These are phyloP conservation scores for Alexandromys fortis DNA, from an alignment of 2,113 vertebrate species.

Conservation along the genomic window DNA sequence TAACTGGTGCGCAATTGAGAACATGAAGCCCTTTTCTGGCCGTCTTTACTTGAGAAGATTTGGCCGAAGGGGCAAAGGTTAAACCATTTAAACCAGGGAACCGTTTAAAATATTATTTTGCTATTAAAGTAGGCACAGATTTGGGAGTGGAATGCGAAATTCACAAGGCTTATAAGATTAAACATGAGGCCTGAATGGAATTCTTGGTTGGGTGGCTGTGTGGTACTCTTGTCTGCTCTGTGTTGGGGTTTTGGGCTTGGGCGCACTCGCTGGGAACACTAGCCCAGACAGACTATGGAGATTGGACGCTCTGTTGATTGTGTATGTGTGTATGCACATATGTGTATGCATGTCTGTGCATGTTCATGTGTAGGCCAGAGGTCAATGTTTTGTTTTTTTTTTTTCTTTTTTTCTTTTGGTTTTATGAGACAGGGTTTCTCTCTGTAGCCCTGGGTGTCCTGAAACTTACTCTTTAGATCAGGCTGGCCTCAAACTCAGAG, in stretches of 20 bases:
- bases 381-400: background rate
- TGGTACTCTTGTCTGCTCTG: background rate
- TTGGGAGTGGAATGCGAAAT: background rate
- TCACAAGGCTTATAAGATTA: background rate
- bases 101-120: constrained; percentile 53
- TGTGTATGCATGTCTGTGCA: background rate
- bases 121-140: background rate
- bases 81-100: constrained; percentile 24
- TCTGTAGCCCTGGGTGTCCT: background rate
- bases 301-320: background rate
- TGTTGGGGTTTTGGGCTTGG: background rate
- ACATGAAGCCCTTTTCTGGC: background rate
- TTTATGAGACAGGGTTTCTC: background rate
- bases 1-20: background rate
- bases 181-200: background rate
- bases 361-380: background rate
- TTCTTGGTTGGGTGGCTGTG: background rate
- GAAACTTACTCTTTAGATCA: background rate
- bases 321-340: background rate
- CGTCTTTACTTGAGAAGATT: background rate
- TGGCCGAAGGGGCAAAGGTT: background rate
- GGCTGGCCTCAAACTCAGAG: background rate
- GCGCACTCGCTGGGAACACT: accelerated
- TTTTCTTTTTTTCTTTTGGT: background rate
- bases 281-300: background rate